Evolutionary conservation across 2,113 vertebrate species (phyloP), one percentile per base, ranked within the genome.

Genomic region (Oncorhynchus tshawytscha): DNA sequence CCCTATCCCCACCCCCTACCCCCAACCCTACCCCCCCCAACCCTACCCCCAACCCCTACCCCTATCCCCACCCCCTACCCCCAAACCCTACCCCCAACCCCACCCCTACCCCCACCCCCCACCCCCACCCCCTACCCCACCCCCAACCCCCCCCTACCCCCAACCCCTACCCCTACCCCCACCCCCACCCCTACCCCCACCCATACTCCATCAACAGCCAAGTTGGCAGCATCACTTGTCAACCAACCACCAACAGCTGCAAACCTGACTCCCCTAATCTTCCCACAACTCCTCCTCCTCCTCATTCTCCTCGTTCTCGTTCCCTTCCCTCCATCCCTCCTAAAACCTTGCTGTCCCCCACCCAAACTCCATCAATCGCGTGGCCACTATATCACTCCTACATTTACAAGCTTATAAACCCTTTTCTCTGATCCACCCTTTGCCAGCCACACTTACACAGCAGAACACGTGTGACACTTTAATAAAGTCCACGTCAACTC

Each of bases 401-500:
- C 75, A 74, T 84, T 82, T 85, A 85, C 48, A 49, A 80, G 49
- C 78, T 75, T 68, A 66, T 82, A 79, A 86, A 75, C 31, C 4
- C 31, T 67, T 51, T 8, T 68, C 75, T 84, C 20, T 78, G 71
- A 79, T 83, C 76, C 78, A 78, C 66, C 64, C 22, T 48, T 48
- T 81, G 82, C 86, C 87, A 87, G 84, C 82, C 78, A 73, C 64
- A 60, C 68, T 82, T 78, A 76, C 70, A 62, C 78, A 77, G 73
- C 68, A 22, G 72, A 89, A 86, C 78, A 82, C 72, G 73, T 82
- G 85, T 84, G 87, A 89, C 87, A 81, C 81, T 83, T 90, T 91
- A 88, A 84, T 72, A 85, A 81, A 82, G 72, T 82, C 78, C 75
- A 78, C 83, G 86, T 91, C 86, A 85, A 81, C 72, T 83, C 79